phyloP scores from a whole-genome alignment of 2,113 vertebrate species.

The Chionodraco myersi region DNA sequence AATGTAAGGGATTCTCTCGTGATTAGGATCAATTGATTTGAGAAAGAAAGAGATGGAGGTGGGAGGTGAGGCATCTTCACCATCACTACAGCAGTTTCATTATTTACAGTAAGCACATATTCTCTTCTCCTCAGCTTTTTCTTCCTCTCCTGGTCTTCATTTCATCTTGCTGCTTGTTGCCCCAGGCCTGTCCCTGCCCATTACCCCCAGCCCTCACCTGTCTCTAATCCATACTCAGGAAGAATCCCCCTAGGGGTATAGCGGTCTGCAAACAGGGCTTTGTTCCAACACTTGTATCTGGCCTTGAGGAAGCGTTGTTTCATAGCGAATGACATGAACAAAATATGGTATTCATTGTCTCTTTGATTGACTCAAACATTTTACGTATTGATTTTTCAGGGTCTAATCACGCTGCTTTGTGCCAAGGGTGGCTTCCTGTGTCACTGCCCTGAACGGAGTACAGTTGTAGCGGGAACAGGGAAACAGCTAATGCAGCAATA shows the following conservation, averaged over 20 bases:
- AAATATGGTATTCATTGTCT: conserved; percentile 43
- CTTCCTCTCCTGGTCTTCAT: conserved; percentile 4
- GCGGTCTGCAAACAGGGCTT: conserved; percentile 50
- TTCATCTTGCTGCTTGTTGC: conserved; percentile 14
- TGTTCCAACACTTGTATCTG: conserved; percentile 42
- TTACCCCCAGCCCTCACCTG: conserved; percentile 33
- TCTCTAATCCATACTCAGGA: conserved; percentile 47
- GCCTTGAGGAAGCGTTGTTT: conserved; percentile 54
- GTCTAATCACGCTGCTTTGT: conserved; percentile 58
- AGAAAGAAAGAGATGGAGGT: not conserved
- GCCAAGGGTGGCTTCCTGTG: conserved; percentile 67
- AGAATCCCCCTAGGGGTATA: conserved; percentile 25
- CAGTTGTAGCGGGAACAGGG: conserved; percentile 25
- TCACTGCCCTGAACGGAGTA: conserved; percentile 39
- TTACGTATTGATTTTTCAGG: conserved; percentile 63
- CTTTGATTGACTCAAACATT: conserved; percentile 65
- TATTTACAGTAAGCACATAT: not conserved
- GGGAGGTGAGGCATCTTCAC: not conserved
- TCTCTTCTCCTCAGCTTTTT: not conserved
- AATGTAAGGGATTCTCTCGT: not conserved
- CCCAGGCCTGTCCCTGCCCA: conserved; percentile 39
- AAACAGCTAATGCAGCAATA: conserved; percentile 45
- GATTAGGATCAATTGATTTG: not conserved
- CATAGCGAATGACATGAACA: conserved; percentile 42
- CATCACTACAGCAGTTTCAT: not conserved